Evolutionary conservation across 2,888 invertebrate species (phyloP).

Genomic region (Pyrrhia umbra): DNA sequence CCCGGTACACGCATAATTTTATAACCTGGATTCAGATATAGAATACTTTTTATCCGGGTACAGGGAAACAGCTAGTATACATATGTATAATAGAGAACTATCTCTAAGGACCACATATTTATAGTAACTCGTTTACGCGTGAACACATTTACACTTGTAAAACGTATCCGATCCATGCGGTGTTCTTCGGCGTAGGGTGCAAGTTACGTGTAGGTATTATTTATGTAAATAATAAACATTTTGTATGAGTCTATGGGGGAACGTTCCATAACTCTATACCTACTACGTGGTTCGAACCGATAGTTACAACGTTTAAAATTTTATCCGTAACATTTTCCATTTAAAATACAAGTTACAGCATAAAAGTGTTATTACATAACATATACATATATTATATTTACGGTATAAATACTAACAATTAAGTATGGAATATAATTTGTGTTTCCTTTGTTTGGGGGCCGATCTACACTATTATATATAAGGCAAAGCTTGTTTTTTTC

Average conservation of each 20-base stretch:
- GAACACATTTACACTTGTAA: slow-evolving; percentile 23
- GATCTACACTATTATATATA: too few species aligned
- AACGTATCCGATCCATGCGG: not conserved
- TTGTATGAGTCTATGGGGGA: not conserved
- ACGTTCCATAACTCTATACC: not conserved
- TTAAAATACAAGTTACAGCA: not conserved
- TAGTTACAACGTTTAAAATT: not conserved
- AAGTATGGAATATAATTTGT: too few species aligned
- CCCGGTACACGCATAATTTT: too few species aligned
- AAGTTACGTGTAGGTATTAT: slow-evolving; percentile 1
- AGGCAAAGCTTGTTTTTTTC: too few species aligned
- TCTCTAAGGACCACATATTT: slow-evolving; percentile 10
- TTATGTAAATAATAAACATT: slow-evolving; percentile 6
- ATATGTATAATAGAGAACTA: too few species aligned
- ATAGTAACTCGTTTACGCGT: slow-evolving; percentile 30
- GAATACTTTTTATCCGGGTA: too few species aligned
- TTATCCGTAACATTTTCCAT: not conserved
- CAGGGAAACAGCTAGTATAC: too few species aligned
- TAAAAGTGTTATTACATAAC: not conserved
- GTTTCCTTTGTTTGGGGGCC: too few species aligned
- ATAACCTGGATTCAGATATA: too few species aligned
- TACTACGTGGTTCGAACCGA: not conserved
- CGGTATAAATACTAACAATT: too few species aligned
- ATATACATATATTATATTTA: too few species aligned
- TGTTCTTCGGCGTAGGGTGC: slow-evolving; percentile 1